phyloP scores from a whole-genome alignment of 2,113 vertebrate genomes.

The Mus spicilegus region DNA sequence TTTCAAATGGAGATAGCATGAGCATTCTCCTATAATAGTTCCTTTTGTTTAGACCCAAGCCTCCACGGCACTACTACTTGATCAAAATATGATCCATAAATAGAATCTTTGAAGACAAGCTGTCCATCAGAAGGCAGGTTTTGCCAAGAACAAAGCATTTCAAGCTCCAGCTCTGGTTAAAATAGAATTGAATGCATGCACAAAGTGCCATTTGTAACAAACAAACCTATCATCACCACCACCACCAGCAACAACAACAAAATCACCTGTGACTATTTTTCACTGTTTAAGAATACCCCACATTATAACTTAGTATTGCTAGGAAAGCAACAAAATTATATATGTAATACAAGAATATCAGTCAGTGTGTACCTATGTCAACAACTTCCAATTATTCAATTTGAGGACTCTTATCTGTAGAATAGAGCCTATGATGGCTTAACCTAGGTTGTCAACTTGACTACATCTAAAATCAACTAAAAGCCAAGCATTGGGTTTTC shows the following conservation, averaged over 20 bases:
- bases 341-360: constrained; percentile 29
- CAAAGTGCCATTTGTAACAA: constrained; percentile 69
- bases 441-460: background rate
- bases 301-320: background rate
- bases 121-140: constrained; percentile 39
- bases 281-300: constrained; percentile 47
- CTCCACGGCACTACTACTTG: constrained; percentile 79
- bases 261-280: constrained; percentile 64
- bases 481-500: background rate
- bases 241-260: constrained; percentile 35
- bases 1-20: background rate
- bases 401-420: background rate
- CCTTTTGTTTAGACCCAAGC: constrained; percentile 79
- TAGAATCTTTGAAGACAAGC: constrained; percentile 19
- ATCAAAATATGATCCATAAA: constrained; percentile 76
- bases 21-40: constrained; percentile 35
- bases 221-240: background rate
- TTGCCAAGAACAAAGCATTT: constrained; percentile 68
- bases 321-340: background rate
- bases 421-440: background rate
- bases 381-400: background rate
- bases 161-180: constrained; percentile 79
- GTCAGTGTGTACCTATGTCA: constrained; percentile 55
- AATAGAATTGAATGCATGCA: constrained; percentile 78
- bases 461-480: background rate